phyloP scores from a whole-genome alignment of 2,888 invertebrate species.

The Aelia acuminata region DNA sequence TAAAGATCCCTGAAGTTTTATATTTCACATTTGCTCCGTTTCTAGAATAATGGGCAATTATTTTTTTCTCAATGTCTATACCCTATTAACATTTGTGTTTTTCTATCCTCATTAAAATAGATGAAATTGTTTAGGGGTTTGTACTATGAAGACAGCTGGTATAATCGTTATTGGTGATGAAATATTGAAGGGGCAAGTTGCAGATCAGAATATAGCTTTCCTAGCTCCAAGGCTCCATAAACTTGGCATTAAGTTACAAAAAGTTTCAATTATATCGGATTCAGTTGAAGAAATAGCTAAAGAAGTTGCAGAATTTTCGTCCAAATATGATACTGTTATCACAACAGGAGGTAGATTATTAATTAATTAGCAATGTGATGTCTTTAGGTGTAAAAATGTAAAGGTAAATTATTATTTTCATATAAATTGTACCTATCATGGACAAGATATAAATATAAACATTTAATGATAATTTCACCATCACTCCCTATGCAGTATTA shows the following conservation, averaged over 20 bases:
- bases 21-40: neutral
- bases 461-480: no score
- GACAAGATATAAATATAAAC: neutral
- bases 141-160: conserved; percentile 67
- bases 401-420: neutral
- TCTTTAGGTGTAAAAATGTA: neutral
- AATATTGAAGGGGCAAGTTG: conserved; percentile 77
- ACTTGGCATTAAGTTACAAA: conserved; percentile 73
- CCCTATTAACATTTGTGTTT: neutral
- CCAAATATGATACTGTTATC: conserved; percentile 76
- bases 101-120: neutral
- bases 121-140: conserved; percentile 32
- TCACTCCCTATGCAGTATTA: no score
- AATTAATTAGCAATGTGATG: conserved; percentile 10
- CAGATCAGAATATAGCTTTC: conserved; percentile 76
- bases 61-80: no score
- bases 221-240: conserved; percentile 72
- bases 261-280: conserved; percentile 78
- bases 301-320: conserved; percentile 76
- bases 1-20: neutral
- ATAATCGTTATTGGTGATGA: conserved; percentile 77
- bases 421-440: neutral
- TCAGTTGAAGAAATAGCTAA: conserved; percentile 75
- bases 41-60: neutral
- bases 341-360: conserved; percentile 77